A percentile compares a stretch with the other conserved stretches of the same genome.
Evolutionary conservation across 2,888 invertebrate genomes (phyloP).

Genomic region (Lochmaea capreae): DNA sequence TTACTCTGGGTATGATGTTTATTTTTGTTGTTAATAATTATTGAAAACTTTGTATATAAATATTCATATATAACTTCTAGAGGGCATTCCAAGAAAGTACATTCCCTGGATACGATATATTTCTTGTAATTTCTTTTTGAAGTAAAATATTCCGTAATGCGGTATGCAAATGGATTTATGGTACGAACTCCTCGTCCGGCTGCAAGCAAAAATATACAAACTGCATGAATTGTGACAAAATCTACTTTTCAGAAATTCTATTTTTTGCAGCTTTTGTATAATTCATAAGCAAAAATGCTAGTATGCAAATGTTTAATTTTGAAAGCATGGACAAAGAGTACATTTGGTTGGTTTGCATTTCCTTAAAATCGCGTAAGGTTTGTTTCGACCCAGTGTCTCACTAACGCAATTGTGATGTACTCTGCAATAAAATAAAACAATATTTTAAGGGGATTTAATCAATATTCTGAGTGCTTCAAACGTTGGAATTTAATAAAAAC

Average conservation of each 20-base stretch:
- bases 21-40: too few relatives aligned
- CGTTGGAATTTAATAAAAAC: too few relatives aligned
- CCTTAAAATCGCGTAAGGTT: constrained; percentile 22
- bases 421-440: too few relatives aligned
- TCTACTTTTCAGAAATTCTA: constrained; percentile 24
- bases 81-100: too few relatives aligned
- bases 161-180: not conserved
- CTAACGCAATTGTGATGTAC: too few relatives aligned
- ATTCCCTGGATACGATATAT: too few relatives aligned
- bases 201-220: not conserved
- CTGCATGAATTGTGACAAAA: constrained; percentile 17
- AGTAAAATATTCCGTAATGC: not conserved
- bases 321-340: constrained; percentile 35
- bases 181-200: not conserved
- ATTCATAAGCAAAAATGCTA: constrained; percentile 41
- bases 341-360: constrained; percentile 29
- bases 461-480: too few relatives aligned
- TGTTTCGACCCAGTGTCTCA: not conserved
- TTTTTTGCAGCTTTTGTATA: constrained; percentile 39
- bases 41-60: too few relatives aligned
- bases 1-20: too few relatives aligned
- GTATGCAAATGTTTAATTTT: constrained; percentile 39
- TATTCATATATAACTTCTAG: too few relatives aligned
- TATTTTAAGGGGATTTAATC: too few relatives aligned
- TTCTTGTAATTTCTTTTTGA: too few relatives aligned